Evolutionary conservation across 2,888 invertebrate species (phyloP).

Genomic region (Metalampra italica): DNA sequence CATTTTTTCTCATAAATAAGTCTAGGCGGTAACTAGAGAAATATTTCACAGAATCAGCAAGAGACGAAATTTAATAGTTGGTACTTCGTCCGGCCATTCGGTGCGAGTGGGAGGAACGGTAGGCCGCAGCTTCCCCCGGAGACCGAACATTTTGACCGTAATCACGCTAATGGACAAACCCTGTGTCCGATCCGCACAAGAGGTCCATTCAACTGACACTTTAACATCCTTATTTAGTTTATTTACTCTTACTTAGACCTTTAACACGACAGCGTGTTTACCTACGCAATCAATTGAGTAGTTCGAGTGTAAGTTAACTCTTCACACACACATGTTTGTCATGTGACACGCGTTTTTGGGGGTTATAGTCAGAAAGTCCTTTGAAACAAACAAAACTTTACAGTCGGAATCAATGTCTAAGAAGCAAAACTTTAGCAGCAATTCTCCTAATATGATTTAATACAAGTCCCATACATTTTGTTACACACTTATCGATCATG

Average conservation of each 20-base stretch:
- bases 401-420: no score
- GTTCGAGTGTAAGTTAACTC: background rate
- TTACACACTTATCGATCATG: no score
- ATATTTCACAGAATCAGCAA: conserved; percentile 16
- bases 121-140: conserved; percentile 43
- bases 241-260: conserved; percentile 47
- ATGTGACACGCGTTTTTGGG: background rate
- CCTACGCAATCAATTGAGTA: conserved; percentile 7
- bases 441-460: no score
- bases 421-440: no score
- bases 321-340: background rate
- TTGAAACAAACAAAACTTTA: no score
- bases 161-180: conserved; percentile 72
- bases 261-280: conserved; percentile 25
- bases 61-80: conserved; percentile 31
- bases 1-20: background rate
- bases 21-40: conserved; percentile 2
- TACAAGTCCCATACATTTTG: no score
- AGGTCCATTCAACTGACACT: conserved; percentile 54
- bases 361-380: no score
- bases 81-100: conserved; percentile 11
- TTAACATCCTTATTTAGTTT: conserved; percentile 57
- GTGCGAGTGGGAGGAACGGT: conserved; percentile 39
- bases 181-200: conserved; percentile 58
- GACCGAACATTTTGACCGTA: conserved; percentile 68